Evolutionary conservation across 2,888 invertebrate species (phyloP).

Genomic region (Acronicta alni): DNA sequence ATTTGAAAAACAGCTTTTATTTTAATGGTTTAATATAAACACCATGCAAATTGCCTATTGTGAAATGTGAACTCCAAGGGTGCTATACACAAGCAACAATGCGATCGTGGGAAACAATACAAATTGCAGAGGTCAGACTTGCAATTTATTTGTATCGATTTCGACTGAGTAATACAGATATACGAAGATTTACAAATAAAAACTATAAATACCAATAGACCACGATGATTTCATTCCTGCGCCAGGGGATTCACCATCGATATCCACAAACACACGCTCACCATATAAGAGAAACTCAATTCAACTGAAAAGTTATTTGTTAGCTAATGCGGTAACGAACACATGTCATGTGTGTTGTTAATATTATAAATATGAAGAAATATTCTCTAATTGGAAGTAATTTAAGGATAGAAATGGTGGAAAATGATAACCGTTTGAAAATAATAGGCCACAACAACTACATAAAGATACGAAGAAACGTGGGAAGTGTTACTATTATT

Average conservation of each 20-base stretch:
- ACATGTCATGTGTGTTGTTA: slow-evolving; percentile 8
- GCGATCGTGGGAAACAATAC: slow-evolving; percentile 65
- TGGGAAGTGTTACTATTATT: slow-evolving; percentile 63
- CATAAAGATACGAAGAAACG: slow-evolving; percentile 65
- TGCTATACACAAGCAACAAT: slow-evolving; percentile 48
- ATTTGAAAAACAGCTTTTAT: slow-evolving; percentile 34
- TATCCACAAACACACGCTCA: slow-evolving; percentile 20
- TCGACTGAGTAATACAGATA: slow-evolving; percentile 27
- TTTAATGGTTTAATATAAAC: slow-evolving; percentile 54
- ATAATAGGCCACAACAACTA: slow-evolving; percentile 68
- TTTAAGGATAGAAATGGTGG: slow-evolving; percentile 63
- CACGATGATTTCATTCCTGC: slow-evolving; percentile 36
- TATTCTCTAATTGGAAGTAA: slow-evolving; percentile 65
- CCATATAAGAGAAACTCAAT: slow-evolving; percentile 39
- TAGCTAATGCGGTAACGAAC: slow-evolving; percentile 28
- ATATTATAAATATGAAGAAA: slow-evolving; percentile 61
- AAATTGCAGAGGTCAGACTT: slow-evolving; percentile 58
- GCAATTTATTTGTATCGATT: slow-evolving; percentile 51
- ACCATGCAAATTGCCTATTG: slow-evolving; percentile 64
- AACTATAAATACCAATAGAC: slow-evolving; percentile 20
- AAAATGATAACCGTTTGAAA: slow-evolving; percentile 63
- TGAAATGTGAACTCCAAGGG: slow-evolving; percentile 56
- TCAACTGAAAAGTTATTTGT: slow-evolving; percentile 37
- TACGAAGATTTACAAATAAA: slow-evolving; percentile 22
- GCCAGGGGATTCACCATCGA: slow-evolving; percentile 53